Evolutionary conservation across 1,140 invertebrate genomes (phyloP), one percentile per base, ranked within the genome.

Genomic region (Helicoverpa zea): DNA sequence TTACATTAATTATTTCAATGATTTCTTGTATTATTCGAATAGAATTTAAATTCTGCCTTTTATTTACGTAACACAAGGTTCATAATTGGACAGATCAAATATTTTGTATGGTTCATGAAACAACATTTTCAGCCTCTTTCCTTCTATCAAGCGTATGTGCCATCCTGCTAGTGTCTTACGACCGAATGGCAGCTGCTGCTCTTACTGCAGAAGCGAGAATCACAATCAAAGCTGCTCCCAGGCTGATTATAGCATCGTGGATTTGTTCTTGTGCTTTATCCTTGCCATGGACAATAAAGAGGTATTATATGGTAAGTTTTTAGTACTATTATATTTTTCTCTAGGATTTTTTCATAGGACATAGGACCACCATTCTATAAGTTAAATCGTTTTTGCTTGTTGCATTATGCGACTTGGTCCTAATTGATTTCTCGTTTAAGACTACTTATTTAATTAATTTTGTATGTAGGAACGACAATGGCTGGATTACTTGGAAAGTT

Each of bases 111-210:
- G n/a, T n/a, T n/a, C n/a, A n/a, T n/a, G n/a, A n/a, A n/a, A n/a
- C n/a, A 59, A 58, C 12, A 2, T 95, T 95, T 82, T 30, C 86
- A 97, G 97, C 96, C 66, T 94, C 96, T 3, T 95, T 97, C 63
- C 93, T 98, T 3, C 91, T 98, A 49, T 96, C 96, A 3, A 97
- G 97, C 72, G 97, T 98, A 0, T 96, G 97, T 59, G 98, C 97
- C 51, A 95, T 98, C 59, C 97, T 97, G 16, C 95, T 96, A 4
- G 97, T 98, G 47, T 98, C 97, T n/a, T 97, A 98, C 75, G 98
- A 98, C 89, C 95, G 98, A 23, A 95, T 98, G 14, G 96, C 97
- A 10, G 97, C 97, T 7, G 97, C 98, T 30, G 97, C 97, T 0
- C 94, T 97, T 81, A 97, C 98, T 13, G 91, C 96, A 86, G 96